phyloP scores from a whole-genome alignment of 2,888 invertebrate genomes.

The Omphaloscelis lunosa region DNA sequence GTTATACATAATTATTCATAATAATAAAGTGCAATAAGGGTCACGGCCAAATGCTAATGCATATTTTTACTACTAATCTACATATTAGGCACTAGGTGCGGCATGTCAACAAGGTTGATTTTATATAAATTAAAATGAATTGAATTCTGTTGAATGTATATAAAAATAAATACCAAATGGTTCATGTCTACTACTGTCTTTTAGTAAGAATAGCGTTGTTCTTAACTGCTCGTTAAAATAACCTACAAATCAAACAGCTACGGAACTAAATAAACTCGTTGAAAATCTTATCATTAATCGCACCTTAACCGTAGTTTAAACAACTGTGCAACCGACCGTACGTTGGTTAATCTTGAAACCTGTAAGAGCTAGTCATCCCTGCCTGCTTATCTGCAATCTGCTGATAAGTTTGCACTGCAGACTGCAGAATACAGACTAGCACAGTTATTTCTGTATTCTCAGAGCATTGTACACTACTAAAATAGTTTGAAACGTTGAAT shows the following conservation, averaged over 20 bases:
- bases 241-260: not conserved
- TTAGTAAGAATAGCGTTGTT: not conserved
- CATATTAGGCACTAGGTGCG: not conserved
- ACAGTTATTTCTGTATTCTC: conserved; percentile 50
- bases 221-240: not conserved
- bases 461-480: conserved; percentile 12
- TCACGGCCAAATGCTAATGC: conserved; percentile 1
- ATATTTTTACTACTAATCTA: conserved; percentile 10
- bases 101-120: not conserved
- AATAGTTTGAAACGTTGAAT: conserved; percentile 8
- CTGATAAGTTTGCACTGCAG: conserved; percentile 50
- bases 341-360: conserved; percentile 55
- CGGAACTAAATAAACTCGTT: not conserved
- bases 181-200: not conserved
- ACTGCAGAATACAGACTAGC: conserved; percentile 32
- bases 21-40: not conserved
- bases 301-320: conserved; percentile 13
- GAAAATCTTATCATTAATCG: not conserved
- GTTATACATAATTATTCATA: conserved; percentile 1
- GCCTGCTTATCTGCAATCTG: conserved; percentile 58
- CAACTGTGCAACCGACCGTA: conserved; percentile 18
- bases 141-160: not conserved
- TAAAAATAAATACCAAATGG: not conserved
- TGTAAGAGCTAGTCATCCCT: conserved; percentile 51
- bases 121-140: not conserved